Percentiles rank a stretch among this genome's conserved stretches.
These are phyloP conservation scores for Calyptomena viridis DNA, from an alignment of 2,113 vertebrate genomes.

Conservation along the genomic window DNA sequence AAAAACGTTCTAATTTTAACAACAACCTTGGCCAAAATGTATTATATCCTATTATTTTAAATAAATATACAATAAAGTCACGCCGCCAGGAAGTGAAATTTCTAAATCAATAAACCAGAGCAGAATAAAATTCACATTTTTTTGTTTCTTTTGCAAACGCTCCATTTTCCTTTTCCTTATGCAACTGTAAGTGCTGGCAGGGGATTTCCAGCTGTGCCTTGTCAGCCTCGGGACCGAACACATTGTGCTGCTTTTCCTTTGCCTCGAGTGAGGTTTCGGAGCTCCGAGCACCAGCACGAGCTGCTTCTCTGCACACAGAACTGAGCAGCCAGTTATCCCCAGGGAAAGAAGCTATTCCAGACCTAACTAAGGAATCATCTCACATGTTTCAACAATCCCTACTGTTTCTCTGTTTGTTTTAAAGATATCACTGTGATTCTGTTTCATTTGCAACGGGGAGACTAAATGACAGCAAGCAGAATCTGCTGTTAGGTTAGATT, in stretches of 20 bases:
- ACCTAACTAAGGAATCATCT: constrained; percentile 67
- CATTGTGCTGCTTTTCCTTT: constrained; percentile 70
- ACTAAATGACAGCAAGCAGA: constrained; percentile 77
- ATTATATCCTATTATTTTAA: neutral
- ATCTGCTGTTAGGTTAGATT: constrained; percentile 78
- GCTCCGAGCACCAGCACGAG: constrained; percentile 58
- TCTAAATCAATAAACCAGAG: constrained; percentile 25
- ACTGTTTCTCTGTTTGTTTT: constrained; percentile 68
- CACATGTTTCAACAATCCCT: constrained; percentile 72
- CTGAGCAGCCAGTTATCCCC: constrained; percentile 64
- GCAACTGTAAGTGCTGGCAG: neutral
- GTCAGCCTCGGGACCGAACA: constrained; percentile 78
- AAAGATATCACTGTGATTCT: constrained; percentile 72
- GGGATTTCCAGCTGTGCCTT: constrained; percentile 82
- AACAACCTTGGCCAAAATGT: neutral
- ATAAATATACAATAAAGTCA: neutral
- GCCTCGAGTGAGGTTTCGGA: constrained; percentile 34
- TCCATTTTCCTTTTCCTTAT: constrained; percentile 31
- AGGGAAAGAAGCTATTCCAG: constrained; percentile 70
- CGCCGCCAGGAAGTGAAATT: neutral
- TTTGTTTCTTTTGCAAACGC: constrained; percentile 45
- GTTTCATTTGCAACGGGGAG: constrained; percentile 76
- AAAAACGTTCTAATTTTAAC: neutral
- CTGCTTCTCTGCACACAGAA: constrained; percentile 65
- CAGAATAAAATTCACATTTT: neutral